These are phyloP conservation scores for Xestoiulus laeticollis DNA, from an alignment of 2,888 invertebrate genomes.

Conservation along the genomic window DNA sequence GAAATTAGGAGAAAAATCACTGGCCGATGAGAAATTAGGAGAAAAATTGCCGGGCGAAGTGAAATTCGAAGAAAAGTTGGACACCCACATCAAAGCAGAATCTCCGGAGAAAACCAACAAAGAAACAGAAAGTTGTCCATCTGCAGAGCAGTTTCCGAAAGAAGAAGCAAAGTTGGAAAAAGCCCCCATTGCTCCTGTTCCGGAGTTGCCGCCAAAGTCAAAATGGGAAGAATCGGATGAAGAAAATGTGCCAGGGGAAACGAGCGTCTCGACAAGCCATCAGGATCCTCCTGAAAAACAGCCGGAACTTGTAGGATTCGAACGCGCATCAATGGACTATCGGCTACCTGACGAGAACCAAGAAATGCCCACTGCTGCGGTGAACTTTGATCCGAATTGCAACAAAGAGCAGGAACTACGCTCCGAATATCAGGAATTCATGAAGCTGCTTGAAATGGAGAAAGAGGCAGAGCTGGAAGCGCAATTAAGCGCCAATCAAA, in stretches of 20 bases:
- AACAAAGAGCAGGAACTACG: conserved; percentile 39
- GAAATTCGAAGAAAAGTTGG: neutral
- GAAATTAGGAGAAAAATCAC: neutral
- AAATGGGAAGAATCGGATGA: conserved; percentile 7
- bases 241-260: neutral
- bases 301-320: neutral
- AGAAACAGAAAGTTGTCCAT: neutral
- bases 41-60: neutral
- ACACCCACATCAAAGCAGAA: neutral
- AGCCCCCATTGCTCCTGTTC: neutral
- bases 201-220: neutral
- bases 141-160: neutral
- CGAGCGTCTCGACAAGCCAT: neutral
- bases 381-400: neutral
- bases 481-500: neutral
- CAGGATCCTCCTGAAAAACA: neutral
- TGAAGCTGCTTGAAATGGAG: conserved; percentile 54
- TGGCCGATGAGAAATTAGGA: too few relatives aligned
- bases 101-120: neutral
- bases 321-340: neutral
- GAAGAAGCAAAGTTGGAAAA: neutral
- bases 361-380: neutral
- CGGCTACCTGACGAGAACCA: neutral
- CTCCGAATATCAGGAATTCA: conserved; percentile 55
- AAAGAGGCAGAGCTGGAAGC: conserved; percentile 5